Base-by-base conservation (phyloP, 2,888 invertebrate genomes). In the Colostygia pectinataria region DNA sequence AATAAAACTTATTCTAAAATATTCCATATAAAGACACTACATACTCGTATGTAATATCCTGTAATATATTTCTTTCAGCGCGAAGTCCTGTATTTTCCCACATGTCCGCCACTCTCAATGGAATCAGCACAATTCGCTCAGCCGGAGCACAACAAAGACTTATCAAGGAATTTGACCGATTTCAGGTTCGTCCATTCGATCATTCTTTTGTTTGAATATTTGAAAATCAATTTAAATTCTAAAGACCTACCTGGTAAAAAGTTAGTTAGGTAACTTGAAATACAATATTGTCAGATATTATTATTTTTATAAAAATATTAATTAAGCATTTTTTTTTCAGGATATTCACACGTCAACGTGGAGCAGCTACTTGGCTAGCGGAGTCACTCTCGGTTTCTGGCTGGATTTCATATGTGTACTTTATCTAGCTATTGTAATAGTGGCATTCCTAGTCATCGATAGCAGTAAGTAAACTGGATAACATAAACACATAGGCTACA, bases 41-140 rank as follows among this genome's bases (percentile, higher is more conserved):
- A 5, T 24, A 13, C 12, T 27, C n/a, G 27, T 27, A 10, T 27
- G n/a, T 1, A 27, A 13, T 6, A 14, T 31, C 41, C 7, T 36
- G 23, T 12, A 14, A 27, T 23, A 1, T 28, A 38, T 27, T 39
- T 5, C 7, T 83, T 79, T 8, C 80, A 97, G 96, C 94, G 47
- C 92, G 96, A 54, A 97, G 97, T 81, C 98, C 98, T 0, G 95
- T 98, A 0, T 98, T 97, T 77, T 96, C 97, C 0, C 97, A 98
- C 74, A 92, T 98, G 59, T 94, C 95, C n/a, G 95, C 97, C 0
- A 94, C 97, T 0, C 86, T 98, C 4, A 93, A 95, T 53, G 98
- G 98, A 1, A 91, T 98, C 20, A 93, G 95, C 25, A 97, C 97
- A 0, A 97, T 99, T 53, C 91, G 98, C 49, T 95, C 97, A 0